phyloP scores from a whole-genome alignment of 1,140 invertebrate species.

The Bursaphelenchus mucronatus region DNA sequence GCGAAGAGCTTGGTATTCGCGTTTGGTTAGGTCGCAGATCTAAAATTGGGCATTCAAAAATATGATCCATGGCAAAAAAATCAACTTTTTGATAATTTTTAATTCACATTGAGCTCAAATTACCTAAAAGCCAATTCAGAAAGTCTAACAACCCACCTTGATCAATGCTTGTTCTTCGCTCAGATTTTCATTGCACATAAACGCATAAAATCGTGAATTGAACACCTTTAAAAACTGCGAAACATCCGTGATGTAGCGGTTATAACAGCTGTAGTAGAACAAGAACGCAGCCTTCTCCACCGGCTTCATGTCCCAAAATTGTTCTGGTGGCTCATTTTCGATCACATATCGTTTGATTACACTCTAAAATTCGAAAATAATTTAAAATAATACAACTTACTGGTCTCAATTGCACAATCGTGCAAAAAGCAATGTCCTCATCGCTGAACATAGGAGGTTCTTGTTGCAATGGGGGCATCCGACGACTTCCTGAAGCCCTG shows the following conservation, averaged over 20 bases:
- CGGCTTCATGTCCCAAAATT: constrained; percentile 26
- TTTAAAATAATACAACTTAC: neutral
- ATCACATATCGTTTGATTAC: constrained; percentile 14
- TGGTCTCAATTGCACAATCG: neutral
- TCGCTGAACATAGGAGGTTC: constrained; percentile 2
- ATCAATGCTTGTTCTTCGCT: constrained; percentile 34
- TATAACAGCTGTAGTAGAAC: constrained; percentile 43
- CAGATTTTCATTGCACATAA: constrained; percentile 26
- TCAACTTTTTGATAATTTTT: neutral
- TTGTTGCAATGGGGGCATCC: too few species aligned
- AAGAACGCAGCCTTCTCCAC: constrained; percentile 43
- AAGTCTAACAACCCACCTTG: constrained; percentile 31
- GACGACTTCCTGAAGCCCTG: too few species aligned
- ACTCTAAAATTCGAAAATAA: constrained; percentile 18
- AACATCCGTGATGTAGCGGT: constrained; percentile 33
- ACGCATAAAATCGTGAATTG: too few species aligned
- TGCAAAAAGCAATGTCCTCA: constrained; percentile 7
- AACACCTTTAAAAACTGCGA: too few species aligned
- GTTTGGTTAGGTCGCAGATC: constrained; percentile 37
- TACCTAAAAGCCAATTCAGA: neutral
- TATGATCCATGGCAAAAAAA: constrained; percentile 3
- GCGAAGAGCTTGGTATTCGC: too few species aligned
- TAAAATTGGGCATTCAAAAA: constrained; percentile 2
- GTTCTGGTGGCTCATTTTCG: constrained; percentile 83
- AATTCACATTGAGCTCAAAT: constrained; percentile 17